Percentiles rank a stretch among this genome's conserved stretches.
These are phyloP conservation scores for Glossophaga mutica DNA, from an alignment of 2,797 vertebrate species.

Conservation along the genomic window DNA sequence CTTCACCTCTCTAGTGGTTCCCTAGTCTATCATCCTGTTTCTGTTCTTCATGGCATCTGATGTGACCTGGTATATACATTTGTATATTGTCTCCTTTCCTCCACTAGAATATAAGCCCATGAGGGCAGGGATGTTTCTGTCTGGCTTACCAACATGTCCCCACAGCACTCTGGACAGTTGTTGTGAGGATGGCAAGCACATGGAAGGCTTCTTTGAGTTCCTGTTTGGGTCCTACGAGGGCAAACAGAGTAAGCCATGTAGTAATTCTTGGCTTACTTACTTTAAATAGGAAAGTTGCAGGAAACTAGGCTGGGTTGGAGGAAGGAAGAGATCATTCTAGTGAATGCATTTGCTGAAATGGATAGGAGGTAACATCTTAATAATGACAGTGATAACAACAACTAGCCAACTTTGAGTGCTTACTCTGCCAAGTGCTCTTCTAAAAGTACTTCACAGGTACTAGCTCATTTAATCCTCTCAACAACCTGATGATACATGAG, in stretches of 20 bases:
- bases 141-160: background rate
- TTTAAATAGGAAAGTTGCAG: background rate
- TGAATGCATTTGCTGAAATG: background rate
- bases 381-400: background rate
- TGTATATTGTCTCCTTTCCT: background rate
- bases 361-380: background rate
- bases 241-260: background rate
- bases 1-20: background rate
- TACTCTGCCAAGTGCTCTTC: background rate
- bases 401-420: background rate
- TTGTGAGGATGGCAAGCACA: background rate
- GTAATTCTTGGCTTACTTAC: background rate
- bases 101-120: background rate
- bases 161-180: background rate
- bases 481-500: background rate
- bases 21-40: background rate
- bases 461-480: background rate
- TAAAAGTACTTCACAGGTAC: background rate
- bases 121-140: background rate
- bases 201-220: background rate
- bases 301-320: background rate
- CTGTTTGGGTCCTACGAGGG: accelerated
- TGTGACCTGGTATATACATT: background rate
- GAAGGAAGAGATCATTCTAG: background rate
- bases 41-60: background rate